These are phyloP conservation scores for Coregonus clupeaformis DNA, from an alignment of 2,113 vertebrate species.

Conservation along the genomic window DNA sequence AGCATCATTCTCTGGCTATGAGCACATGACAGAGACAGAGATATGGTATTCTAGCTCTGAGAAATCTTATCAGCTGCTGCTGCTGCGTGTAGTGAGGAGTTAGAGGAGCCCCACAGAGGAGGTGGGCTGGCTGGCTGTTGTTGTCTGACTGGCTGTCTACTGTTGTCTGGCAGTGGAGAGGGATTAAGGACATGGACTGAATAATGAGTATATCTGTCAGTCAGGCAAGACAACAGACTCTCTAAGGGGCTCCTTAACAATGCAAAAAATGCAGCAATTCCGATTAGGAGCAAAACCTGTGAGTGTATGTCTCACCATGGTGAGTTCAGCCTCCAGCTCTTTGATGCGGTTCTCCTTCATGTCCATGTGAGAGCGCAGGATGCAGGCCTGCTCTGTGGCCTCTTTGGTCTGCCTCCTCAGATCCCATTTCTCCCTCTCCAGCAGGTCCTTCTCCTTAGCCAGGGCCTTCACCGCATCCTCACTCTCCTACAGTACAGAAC, in stretches of 20 bases:
- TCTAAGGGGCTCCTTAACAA: not conserved
- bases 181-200: conserved; percentile 21
- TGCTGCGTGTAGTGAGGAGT: not conserved
- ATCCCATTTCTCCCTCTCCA: conserved; percentile 90
- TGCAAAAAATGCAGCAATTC: not conserved
- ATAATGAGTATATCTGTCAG: conserved; percentile 28
- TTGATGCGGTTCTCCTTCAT: conserved; percentile 90
- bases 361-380: conserved; percentile 84
- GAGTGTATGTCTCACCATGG: conserved; percentile 78
- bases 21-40: not conserved
- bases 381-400: conserved; percentile 80
- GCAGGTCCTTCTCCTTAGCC: conserved; percentile 84
- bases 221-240: not conserved
- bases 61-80: not conserved
- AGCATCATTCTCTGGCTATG: not conserved
- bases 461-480: conserved; percentile 84
- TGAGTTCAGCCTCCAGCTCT: conserved; percentile 87
- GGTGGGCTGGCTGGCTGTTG: not conserved
- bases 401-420: conserved; percentile 86
- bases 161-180: not conserved
- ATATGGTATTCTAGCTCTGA: not conserved
- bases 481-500: conserved; percentile 70
- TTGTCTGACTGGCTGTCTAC: too few relatives aligned
- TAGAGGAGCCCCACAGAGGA: not conserved
- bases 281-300: not conserved